Evolutionary conservation across 1,140 invertebrate genomes (phyloP).

Genomic region (Procambarus virginalis): DNA sequence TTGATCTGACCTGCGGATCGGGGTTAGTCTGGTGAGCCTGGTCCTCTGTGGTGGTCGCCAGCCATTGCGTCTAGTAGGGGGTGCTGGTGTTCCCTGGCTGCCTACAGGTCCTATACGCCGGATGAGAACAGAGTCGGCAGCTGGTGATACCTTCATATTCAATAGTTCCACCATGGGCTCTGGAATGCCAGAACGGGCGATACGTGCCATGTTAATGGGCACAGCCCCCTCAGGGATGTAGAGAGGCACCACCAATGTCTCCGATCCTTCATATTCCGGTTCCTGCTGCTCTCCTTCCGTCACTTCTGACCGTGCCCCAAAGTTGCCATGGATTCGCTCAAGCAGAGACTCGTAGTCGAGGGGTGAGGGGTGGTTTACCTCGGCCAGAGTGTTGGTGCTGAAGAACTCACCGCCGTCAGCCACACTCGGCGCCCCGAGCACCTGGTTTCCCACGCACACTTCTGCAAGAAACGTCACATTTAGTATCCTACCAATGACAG

Average conservation of each 20-base stretch:
- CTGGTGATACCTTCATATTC: constrained; percentile 22
- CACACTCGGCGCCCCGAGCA: not conserved
- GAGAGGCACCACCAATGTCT: constrained; percentile 65
- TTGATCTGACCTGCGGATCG: constrained; percentile 31
- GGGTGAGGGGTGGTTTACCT: constrained; percentile 5
- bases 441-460: not conserved
- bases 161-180: not conserved
- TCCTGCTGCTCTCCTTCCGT: constrained; percentile 57
- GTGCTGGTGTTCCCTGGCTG: not conserved
- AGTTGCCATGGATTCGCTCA: constrained; percentile 56
- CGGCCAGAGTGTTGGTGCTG: constrained; percentile 61
- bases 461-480: not conserved
- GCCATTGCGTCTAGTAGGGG: not conserved
- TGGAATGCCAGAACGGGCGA: constrained; percentile 48
- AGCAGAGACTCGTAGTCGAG: constrained; percentile 64
- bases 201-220: constrained; percentile 58
- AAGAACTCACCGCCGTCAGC: constrained; percentile 18
- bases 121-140: constrained; percentile 47
- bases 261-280: constrained; percentile 64
- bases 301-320: constrained; percentile 54
- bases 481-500: no score
- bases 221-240: constrained; percentile 68
- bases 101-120: constrained; percentile 35
- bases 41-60: constrained; percentile 27
- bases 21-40: constrained; percentile 2